Evolutionary conservation across 2,888 invertebrate genomes (phyloP).

Genomic region (Sphaerolaimus hirsutus): DNA sequence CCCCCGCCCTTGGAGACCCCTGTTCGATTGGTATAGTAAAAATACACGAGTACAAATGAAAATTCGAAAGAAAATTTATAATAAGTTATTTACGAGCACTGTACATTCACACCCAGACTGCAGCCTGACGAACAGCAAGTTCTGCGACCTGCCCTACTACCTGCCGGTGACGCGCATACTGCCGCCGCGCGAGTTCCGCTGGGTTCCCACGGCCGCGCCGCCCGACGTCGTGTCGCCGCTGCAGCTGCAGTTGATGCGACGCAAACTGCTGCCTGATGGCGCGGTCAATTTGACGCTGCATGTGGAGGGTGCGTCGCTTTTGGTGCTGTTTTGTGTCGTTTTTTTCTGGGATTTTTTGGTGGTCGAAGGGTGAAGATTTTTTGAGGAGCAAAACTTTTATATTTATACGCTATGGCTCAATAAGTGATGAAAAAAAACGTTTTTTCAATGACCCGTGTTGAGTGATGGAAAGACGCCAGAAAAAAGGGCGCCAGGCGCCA

Average conservation of each 20-base stretch:
- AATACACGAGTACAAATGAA: too few relatives aligned
- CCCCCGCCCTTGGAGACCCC: too few relatives aligned
- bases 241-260: background rate
- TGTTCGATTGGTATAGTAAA: too few relatives aligned
- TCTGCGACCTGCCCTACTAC: background rate
- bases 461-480: too few relatives aligned
- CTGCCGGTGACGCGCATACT: background rate
- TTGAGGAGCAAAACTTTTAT: too few relatives aligned
- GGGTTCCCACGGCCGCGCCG: background rate
- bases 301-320: background rate
- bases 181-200: background rate
- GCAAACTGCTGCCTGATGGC: background rate
- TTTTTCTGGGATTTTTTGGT: background rate
- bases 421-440: too few relatives aligned
- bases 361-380: too few relatives aligned
- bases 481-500: too few relatives aligned
- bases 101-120: background rate
- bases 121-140: background rate
- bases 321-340: background rate
- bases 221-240: background rate
- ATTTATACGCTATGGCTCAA: too few relatives aligned
- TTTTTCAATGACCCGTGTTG: too few relatives aligned
- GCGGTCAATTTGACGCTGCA: background rate
- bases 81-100: background rate
- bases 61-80: background rate